A percentile compares a stretch with the other conserved stretches of the same genome.
Evolutionary conservation across 92 coral and sea anemone genomes (phyloP).

Genomic region (Palythoa caribaeorum): DNA sequence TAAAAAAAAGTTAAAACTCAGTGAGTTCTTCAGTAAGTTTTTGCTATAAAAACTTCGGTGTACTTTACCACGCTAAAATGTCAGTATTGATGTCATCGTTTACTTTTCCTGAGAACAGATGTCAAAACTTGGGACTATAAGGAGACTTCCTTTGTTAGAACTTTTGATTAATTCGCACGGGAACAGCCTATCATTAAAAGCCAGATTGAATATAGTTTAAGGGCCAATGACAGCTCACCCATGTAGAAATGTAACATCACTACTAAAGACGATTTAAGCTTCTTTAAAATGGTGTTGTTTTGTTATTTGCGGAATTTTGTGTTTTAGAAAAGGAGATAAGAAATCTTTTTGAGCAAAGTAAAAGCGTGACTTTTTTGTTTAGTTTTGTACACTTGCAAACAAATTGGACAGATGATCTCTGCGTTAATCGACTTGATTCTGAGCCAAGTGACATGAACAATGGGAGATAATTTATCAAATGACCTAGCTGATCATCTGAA

Average conservation of each 20-base stretch:
- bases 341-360: not conserved
- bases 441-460: conserved; percentile 36
- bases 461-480: not conserved
- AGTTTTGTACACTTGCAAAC: not conserved
- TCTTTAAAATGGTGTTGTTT: no score
- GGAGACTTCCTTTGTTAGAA: not conserved
- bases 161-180: not conserved
- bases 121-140: not conserved
- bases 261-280: not conserved
- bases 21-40: no score
- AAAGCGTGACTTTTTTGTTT: not conserved
- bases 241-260: not conserved
- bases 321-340: no score
- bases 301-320: no score
- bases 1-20: no score
- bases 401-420: not conserved
- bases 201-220: not conserved
- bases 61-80: not conserved
- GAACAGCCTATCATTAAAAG: not conserved
- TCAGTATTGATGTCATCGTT: not conserved
- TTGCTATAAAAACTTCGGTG: no score
- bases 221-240: not conserved
- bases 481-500: no score
- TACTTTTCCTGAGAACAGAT: not conserved
- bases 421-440: conserved; percentile 3